Base-by-base conservation (phyloP, 2,888 invertebrate species). In the Dexiosoma caninum region DNA sequence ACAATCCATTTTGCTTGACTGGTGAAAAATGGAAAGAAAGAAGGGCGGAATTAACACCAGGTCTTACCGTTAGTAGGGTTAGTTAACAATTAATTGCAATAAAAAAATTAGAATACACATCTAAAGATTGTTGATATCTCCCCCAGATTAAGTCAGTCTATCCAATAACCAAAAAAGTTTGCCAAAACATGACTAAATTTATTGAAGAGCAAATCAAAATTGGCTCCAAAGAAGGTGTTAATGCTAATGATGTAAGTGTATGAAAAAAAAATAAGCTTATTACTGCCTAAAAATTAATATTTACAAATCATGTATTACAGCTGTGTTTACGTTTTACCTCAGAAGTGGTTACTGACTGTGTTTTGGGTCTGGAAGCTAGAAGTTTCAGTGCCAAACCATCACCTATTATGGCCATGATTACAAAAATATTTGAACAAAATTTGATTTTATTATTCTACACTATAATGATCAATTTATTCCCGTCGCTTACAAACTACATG, bases 21-120 rank as follows among this genome's bases (percentile, higher is more conserved):
- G 91, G 91, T 1, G 87, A 90, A 12, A 85, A 89, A 81, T 92
- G 93, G 92, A 91, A 91, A 76, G 86, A 87, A 1, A 85, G 90
- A 1, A 88, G 93, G 6, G 85, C 88, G 0, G 91, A 91, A 82
- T 82, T 92, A 14, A 91, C 92, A 0, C 91, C 92, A 0, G 91
- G 91, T 1, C 90, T 93, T 30, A 92, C 92, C 1, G 86, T 88
- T 10, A 90, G 90, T 42, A 91, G 92, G 77, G 91, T 91, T 87
- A 83, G 84, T 80, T 35, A 49, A 7, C 12, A 23, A 21, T 10
- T 16, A 27, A 2, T 40, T n/a, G 3, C 9, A 14, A 37, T 23
- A 23, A 30, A 2, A 5, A 27, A 5, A 27, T 27, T 6, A 27
- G 27, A 27, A 27, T 27, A 27, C 27, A n/a, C n/a, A n/a, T n/a